These are phyloP conservation scores for Chiloscyllium plagiosum DNA, from an alignment of 2,113 vertebrate genomes.

Conservation along the genomic window DNA sequence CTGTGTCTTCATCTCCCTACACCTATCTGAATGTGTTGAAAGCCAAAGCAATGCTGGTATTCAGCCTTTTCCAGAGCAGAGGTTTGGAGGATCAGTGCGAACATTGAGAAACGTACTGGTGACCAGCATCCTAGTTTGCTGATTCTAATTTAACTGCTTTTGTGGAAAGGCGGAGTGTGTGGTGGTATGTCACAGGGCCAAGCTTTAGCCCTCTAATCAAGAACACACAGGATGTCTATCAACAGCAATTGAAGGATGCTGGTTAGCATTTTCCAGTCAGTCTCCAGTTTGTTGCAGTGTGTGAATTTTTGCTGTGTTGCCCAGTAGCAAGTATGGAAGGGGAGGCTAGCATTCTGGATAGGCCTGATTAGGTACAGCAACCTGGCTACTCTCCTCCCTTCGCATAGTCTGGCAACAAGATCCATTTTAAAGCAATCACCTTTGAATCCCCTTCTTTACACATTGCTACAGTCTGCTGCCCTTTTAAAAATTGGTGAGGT, in stretches of 20 bases:
- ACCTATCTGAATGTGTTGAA: not conserved
- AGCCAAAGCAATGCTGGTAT: not conserved
- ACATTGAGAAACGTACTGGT: not conserved
- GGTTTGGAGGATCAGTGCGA: not conserved
- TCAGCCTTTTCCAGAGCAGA: not conserved
- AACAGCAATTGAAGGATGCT: not conserved
- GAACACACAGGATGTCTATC: not conserved
- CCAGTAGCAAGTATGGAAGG: not conserved
- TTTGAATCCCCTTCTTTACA: not conserved
- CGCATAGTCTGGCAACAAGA: not conserved
- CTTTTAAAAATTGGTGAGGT: not conserved
- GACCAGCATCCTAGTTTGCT: not conserved
- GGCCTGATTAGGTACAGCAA: not conserved
- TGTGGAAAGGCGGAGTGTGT: not conserved
- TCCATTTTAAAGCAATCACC: not conserved
- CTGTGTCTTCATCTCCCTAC: not conserved
- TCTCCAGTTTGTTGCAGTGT: not conserved
- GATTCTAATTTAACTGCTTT: not conserved
- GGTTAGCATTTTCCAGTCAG: not conserved
- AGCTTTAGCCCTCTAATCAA: not conserved
- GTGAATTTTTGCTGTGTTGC: no score
- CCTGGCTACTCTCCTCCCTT: no score
- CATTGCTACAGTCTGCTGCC: not conserved
- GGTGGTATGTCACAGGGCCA: no score
- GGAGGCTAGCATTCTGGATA: not conserved